A percentile compares a stretch with the other conserved stretches of the same genome.
These are phyloP conservation scores for Drosophila pseudoobscura DNA, from an alignment of 1,140 invertebrate species.

Conservation along the genomic window DNA sequence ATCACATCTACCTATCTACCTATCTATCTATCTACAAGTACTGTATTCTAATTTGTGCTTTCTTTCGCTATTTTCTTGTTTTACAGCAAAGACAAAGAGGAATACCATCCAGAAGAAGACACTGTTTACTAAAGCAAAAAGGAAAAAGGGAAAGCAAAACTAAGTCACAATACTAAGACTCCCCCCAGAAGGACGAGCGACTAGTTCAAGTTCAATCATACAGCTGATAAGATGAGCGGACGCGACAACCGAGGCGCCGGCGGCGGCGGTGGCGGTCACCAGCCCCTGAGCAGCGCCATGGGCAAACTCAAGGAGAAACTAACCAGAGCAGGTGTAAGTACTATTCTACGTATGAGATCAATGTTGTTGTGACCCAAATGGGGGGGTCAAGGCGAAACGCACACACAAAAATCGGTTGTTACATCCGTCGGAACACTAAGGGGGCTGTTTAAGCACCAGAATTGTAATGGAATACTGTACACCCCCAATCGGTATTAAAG, in stretches of 20 bases:
- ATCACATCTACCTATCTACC: too few species aligned
- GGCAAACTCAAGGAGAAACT: conserved; percentile 82
- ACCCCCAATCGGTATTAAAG: too few species aligned
- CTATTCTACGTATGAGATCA: neutral
- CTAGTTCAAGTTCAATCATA: conserved; percentile 66
- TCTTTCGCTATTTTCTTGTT: conserved; percentile 3
- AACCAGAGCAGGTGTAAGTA: conserved; percentile 73
- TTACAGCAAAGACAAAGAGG: conserved; percentile 71
- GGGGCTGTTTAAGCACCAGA: too few species aligned
- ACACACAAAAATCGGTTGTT: too few species aligned
- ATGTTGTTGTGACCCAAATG: conserved; percentile 8
- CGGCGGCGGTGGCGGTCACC: conserved; percentile 62
- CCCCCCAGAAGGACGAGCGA: conserved; percentile 22
- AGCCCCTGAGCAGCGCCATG: conserved; percentile 80
- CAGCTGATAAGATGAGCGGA: conserved; percentile 81
- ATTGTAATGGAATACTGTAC: too few species aligned
- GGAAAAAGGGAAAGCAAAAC: conserved; percentile 13
- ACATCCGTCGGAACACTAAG: too few species aligned
- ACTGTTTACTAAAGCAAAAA: conserved; percentile 28
- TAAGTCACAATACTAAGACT: conserved; percentile 1
- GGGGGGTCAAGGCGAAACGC: neutral
- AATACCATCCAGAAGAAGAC: conserved; percentile 6
- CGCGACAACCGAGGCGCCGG: conserved; percentile 77
- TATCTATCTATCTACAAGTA: neutral
- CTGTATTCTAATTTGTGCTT: conserved; percentile 4